Conservation (phyloP, 92 coral and sea anemone genomes). For the Porites rus region DNA sequence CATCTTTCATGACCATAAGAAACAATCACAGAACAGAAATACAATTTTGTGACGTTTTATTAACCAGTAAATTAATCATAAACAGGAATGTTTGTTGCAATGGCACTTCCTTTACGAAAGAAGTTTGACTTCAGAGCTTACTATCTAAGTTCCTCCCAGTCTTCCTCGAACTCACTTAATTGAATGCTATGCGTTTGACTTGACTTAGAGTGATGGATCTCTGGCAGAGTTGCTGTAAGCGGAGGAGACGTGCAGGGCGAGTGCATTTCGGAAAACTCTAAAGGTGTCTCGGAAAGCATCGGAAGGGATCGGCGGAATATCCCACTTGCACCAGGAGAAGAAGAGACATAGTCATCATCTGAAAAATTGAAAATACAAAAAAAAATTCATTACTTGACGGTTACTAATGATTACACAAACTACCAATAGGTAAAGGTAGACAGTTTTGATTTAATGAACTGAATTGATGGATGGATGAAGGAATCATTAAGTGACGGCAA, state of each 20-base stretch:
- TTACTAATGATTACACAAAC: not conserved
- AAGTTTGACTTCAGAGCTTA: not conserved
- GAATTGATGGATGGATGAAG: not conserved
- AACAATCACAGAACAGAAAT: too few species aligned
- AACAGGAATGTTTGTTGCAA: not conserved
- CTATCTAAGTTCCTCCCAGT: conserved; percentile 5
- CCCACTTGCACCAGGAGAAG: not conserved
- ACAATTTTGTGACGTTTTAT: not conserved
- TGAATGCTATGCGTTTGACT: not conserved
- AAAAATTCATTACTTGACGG: not conserved
- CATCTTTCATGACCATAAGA: too few species aligned
- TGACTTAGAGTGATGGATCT: not conserved
- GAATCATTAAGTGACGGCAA: not conserved
- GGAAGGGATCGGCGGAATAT: conserved; percentile 20
- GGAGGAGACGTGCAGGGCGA: not conserved
- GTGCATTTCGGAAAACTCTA: not conserved
- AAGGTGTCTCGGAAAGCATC: conserved; percentile 12
- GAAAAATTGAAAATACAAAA: not conserved
- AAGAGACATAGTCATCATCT: conserved; percentile 25
- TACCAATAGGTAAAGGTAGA: not conserved
- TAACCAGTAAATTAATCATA: too few species aligned
- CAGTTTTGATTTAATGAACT: not conserved
- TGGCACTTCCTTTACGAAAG: not conserved
- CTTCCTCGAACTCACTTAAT: not conserved
- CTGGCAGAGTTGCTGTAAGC: conserved; percentile 24